phyloP scores from a whole-genome alignment of 1,140 invertebrate species.

The Goniozus legneri region DNA sequence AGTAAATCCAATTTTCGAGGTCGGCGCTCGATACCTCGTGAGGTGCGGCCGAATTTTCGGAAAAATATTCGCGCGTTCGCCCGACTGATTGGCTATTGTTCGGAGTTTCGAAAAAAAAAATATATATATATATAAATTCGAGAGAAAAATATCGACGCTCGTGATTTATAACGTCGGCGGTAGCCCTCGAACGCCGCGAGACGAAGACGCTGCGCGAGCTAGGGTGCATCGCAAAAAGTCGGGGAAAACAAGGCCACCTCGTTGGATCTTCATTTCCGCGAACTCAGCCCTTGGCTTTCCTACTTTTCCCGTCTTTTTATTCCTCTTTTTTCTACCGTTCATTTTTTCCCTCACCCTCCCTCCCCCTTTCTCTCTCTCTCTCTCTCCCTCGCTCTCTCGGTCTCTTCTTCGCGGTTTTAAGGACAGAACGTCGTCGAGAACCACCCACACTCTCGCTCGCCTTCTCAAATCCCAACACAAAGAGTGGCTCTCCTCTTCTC shows the following conservation, averaged over 20 bases:
- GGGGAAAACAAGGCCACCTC: constrained; percentile 25
- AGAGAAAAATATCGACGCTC: too few relatives aligned
- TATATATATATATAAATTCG: too few relatives aligned
- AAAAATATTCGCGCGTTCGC: too few relatives aligned
- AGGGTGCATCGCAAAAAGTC: constrained; percentile 1
- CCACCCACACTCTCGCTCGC: constrained; percentile 32
- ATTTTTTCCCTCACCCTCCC: too few relatives aligned
- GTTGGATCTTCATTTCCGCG: constrained; percentile 41
- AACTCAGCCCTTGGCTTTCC: constrained; percentile 42
- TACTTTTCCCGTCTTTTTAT: constrained; percentile 41
- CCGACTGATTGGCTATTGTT: too few relatives aligned
- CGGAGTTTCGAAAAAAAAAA: too few relatives aligned
- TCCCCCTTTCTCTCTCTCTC: too few relatives aligned
- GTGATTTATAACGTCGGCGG: too few relatives aligned
- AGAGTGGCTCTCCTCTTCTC: constrained; percentile 28
- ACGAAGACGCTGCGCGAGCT: background rate
- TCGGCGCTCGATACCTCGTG: constrained; percentile 38
- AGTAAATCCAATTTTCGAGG: constrained; percentile 47
- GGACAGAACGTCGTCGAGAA: constrained; percentile 44
- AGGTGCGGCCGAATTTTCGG: too few relatives aligned
- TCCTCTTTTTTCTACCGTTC: too few relatives aligned
- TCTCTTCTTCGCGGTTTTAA: constrained; percentile 43
- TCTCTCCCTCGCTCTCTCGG: too few relatives aligned
- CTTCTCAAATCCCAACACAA: constrained; percentile 45
- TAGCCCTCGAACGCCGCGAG: background rate